Evolutionary conservation across 1,140 invertebrate genomes (phyloP).

Genomic region (Chlorops oryzae): DNA sequence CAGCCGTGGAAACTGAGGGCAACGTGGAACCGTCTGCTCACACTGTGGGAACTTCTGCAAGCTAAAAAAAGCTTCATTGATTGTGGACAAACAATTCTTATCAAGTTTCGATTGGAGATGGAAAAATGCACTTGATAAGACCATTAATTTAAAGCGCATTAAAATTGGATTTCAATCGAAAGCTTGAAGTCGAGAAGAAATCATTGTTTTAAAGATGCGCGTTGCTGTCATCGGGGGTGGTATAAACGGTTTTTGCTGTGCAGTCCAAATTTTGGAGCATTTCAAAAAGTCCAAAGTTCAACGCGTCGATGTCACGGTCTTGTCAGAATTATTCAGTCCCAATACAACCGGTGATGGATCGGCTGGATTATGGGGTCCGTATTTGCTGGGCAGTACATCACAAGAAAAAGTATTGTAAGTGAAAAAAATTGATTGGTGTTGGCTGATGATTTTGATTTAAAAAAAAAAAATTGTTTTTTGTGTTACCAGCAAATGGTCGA

Average conservation of each 20-base stretch:
- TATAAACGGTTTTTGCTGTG: constrained; percentile 42
- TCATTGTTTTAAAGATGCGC: constrained; percentile 13
- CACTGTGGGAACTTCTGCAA: no score
- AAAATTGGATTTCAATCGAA: no score
- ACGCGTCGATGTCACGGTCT: constrained; percentile 54
- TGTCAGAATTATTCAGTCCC: constrained; percentile 61
- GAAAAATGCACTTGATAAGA: no score
- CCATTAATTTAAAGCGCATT: no score
- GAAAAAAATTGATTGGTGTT: background rate
- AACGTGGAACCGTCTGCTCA: no score
- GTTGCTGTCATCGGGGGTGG: constrained; percentile 43
- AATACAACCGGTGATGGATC: constrained; percentile 72
- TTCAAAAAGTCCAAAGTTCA: constrained; percentile 15
- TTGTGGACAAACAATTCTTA: no score
- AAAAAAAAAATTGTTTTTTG: background rate
- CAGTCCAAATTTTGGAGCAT: constrained; percentile 41
- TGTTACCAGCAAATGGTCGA: constrained; percentile 56
- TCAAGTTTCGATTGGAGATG: no score
- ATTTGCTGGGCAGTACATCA: constrained; percentile 57
- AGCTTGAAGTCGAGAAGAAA: no score
- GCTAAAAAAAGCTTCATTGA: no score
- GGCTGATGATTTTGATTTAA: background rate
- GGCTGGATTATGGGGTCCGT: constrained; percentile 70
- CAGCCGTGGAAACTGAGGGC: no score
- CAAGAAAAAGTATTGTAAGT: constrained; percentile 54